phyloP scores from a whole-genome alignment of 2,888 invertebrate species.

The Leistus spinibarbis region DNA sequence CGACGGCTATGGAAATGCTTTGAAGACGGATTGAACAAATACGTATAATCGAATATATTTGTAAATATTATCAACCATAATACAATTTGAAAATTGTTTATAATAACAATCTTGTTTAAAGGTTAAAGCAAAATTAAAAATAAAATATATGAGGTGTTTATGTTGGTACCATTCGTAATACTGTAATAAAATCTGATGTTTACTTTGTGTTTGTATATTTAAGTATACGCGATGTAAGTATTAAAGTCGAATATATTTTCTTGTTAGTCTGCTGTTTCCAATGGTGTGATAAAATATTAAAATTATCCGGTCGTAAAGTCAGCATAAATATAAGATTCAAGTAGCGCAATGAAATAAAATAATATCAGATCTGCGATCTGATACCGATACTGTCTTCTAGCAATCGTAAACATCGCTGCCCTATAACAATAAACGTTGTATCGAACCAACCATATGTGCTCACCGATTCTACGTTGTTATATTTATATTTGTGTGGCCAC shows the following conservation, averaged over 20 bases:
- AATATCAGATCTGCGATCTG: neutral
- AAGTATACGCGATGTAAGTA: too few species aligned
- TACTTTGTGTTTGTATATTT: neutral
- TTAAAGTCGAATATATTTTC: neutral
- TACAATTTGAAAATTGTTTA: too few species aligned
- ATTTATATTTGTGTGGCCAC: slow-evolving; percentile 2
- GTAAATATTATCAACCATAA: too few species aligned
- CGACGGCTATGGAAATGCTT: neutral
- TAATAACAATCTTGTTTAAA: neutral
- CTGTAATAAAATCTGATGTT: neutral
- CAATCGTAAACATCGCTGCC: neutral
- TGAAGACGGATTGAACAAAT: neutral
- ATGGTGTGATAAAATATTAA: neutral
- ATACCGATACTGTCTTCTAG: neutral
- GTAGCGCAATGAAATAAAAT: neutral
- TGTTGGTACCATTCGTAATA: neutral
- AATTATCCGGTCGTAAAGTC: neutral
- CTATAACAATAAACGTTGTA: neutral
- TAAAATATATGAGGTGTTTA: neutral
- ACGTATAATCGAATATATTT: too few species aligned
- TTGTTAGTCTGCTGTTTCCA: too few species aligned
- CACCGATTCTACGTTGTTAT: neutral
- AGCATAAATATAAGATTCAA: neutral
- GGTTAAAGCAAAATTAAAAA: neutral
- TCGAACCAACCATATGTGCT: neutral